Base-by-base conservation (phyloP, 2,797 vertebrate genomes). In the Pangasius djambal region DNA sequence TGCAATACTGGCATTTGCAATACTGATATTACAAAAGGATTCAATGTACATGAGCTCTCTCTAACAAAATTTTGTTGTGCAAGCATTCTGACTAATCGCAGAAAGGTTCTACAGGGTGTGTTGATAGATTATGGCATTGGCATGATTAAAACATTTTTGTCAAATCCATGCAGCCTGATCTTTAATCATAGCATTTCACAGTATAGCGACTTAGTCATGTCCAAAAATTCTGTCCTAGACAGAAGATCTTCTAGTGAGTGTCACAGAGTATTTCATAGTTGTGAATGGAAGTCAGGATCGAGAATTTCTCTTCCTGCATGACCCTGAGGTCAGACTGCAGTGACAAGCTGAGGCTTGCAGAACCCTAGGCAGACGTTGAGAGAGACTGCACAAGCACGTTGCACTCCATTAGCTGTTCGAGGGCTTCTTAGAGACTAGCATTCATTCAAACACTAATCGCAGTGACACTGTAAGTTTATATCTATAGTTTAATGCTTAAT, bases 261-360 rank as follows among this genome's bases (percentile, higher is more conserved):
- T 88, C 63, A 70, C 18, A 74, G 44, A 44, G 61, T 83, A 89
- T 70, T 50, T 81, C 69, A 90, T 70, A 70, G 72, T 67, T 28
- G 18, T 81, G 63, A 50, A 87, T 88, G 92, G 85, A 91, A 92
- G 92, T 34, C 89, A 94, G 84, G 93, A 65, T 34, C 7, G 65
- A 37, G 93, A 15, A 55, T 86, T 87, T 77, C 61, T 92, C 83
- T 88, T 93, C 93, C 94, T 93, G 92, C 94, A 93, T 65, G 90
- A 95, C 95, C 96, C 94, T 74, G 90, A 94, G 95, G 95, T 96
- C 96, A 96, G 93, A 94, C 94, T 95, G 91, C 94, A 94, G 92
- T 93, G 94, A 94, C 96, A 94, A 94, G 96, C 93, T 91, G 89
- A 84, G 88, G 92, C 96, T 94, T 95, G 96, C 94, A 93, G 90